Evolutionary conservation across 2,113 vertebrate species (phyloP).

Genomic region (Cyanoramphus novaezelandiae): DNA sequence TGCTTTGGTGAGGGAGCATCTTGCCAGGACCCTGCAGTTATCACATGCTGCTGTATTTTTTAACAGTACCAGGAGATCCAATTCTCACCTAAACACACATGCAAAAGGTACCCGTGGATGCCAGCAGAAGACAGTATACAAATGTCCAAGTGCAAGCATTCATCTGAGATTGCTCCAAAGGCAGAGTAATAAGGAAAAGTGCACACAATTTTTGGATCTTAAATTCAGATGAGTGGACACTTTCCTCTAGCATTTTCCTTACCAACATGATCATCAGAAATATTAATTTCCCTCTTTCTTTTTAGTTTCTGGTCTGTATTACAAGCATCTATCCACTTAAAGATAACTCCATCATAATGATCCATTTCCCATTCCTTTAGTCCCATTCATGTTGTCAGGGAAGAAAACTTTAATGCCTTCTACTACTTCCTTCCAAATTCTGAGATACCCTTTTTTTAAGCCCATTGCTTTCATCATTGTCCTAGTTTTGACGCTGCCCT

Average conservation of each 20-base stretch:
- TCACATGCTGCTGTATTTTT: slow-evolving; percentile 8
- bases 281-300: not conserved
- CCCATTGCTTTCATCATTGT: not conserved
- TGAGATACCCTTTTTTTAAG: not conserved
- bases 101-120: not conserved
- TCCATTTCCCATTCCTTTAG: not conserved
- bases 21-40: slow-evolving; percentile 33
- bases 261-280: not conserved
- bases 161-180: not conserved
- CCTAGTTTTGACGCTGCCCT: not conserved
- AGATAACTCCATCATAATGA: not conserved
- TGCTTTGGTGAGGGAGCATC: not conserved
- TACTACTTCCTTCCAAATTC: not conserved
- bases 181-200: not conserved
- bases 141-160: not conserved
- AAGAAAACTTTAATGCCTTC: not conserved
- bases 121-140: not conserved
- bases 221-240: not conserved
- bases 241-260: not conserved
- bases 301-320: not conserved
- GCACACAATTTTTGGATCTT: not conserved
- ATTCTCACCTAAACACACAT: not conserved
- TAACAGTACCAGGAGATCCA: not conserved
- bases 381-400: not conserved
- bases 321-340: not conserved